Conservation (phyloP, 2,888 invertebrate species). For the Parnassius apollo region DNA sequence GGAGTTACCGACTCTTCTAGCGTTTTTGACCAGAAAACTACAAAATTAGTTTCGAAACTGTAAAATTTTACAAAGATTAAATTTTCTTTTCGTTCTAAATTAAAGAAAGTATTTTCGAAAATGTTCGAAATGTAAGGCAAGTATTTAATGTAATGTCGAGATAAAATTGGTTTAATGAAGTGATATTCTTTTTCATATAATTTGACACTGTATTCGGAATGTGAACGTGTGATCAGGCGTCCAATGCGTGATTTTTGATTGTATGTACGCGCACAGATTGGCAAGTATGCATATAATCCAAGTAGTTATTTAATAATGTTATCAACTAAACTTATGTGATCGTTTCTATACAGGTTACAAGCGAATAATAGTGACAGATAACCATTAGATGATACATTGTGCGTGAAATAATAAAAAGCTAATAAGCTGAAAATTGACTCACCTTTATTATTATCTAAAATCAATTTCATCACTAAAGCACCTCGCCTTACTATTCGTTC, state of each 20-base stretch:
- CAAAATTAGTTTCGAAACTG: too few species aligned
- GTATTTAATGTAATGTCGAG: slow-evolving; percentile 33
- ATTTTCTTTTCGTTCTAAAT: slow-evolving; percentile 23
- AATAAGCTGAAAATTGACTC: too few species aligned
- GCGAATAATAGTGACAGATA: slow-evolving; percentile 31
- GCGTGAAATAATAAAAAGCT: too few species aligned
- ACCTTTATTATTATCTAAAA: too few species aligned
- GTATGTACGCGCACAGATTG: slow-evolving; percentile 38
- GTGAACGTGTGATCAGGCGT: slow-evolving; percentile 68
- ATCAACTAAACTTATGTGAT: slow-evolving; percentile 43
- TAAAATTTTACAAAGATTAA: slow-evolving; percentile 1
- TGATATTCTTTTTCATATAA: slow-evolving; percentile 37
- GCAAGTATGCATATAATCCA: slow-evolving; percentile 46
- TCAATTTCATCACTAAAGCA: too few species aligned
- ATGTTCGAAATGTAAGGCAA: slow-evolving; percentile 29
- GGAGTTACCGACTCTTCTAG: too few species aligned
- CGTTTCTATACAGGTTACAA: slow-evolving; percentile 38
- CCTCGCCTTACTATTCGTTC: too few species aligned
- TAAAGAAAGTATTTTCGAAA: too few species aligned
- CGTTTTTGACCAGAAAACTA: too few species aligned
- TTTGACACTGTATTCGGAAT: slow-evolving; percentile 62
- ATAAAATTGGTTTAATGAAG: slow-evolving; percentile 34
- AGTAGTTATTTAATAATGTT: slow-evolving; percentile 50
- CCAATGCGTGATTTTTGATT: slow-evolving; percentile 64
- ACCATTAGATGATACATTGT: neutral